Evolutionary conservation across 2,888 invertebrate species (phyloP).

Genomic region (Pocota personata): DNA sequence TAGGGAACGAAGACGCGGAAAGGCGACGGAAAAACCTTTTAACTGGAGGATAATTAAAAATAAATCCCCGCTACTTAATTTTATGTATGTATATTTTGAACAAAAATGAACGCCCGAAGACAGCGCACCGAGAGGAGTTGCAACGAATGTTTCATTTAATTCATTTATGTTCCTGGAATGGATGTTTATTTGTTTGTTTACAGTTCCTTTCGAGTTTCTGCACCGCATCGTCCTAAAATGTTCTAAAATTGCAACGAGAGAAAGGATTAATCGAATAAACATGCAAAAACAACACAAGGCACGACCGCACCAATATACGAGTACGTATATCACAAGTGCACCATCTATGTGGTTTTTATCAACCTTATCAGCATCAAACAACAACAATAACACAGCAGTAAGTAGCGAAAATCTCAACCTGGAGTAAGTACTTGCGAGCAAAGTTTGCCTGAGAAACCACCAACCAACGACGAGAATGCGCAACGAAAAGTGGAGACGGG

Average conservation of each 20-base stretch:
- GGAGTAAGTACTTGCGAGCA: neutral
- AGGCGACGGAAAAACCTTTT: neutral
- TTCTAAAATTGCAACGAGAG: neutral
- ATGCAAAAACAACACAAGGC: neutral
- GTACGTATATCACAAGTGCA: too few species aligned
- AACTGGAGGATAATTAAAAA: constrained; percentile 14
- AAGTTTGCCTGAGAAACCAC: neutral
- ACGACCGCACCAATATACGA: neutral
- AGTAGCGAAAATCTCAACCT: neutral
- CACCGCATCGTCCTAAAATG: neutral
- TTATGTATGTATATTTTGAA: neutral
- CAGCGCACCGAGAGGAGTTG: too few species aligned
- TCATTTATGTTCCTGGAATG: neutral
- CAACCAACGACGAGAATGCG: neutral
- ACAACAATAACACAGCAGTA: neutral
- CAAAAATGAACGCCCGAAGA: neutral
- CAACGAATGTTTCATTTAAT: neutral
- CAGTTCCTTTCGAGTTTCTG: neutral
- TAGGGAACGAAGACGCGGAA: neutral
- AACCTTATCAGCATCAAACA: neutral
- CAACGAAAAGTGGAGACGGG: neutral
- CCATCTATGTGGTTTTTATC: neutral
- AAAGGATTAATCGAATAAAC: neutral
- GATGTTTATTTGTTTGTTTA: constrained; percentile 2
- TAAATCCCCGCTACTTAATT: constrained; percentile 3